Evolutionary conservation across 1,140 invertebrate species (phyloP).

Genomic region (Aphelenchoides besseyi): DNA sequence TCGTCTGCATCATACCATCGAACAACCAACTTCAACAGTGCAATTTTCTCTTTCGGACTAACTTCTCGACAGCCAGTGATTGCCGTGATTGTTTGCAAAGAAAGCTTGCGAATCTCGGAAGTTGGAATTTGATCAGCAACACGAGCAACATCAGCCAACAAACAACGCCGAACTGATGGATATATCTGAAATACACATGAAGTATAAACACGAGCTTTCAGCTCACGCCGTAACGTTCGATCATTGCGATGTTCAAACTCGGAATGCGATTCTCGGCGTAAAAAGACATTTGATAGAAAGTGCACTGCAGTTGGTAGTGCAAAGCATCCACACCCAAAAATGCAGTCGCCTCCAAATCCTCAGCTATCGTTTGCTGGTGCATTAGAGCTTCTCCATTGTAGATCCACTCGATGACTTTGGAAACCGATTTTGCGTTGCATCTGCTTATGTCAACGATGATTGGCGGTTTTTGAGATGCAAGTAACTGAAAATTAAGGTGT

Average conservation of each 20-base stretch:
- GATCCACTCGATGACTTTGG: constrained; percentile 23
- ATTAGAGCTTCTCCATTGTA: constrained; percentile 13
- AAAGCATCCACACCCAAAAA: constrained; percentile 15
- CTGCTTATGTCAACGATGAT: neutral
- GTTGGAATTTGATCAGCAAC: constrained; percentile 1
- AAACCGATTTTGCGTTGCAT: neutral
- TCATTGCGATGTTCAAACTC: constrained; percentile 17
- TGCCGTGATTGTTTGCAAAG: neutral
- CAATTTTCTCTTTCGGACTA: constrained; percentile 14
- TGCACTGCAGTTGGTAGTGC: constrained; percentile 11
- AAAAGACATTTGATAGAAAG: neutral
- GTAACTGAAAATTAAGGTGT: neutral
- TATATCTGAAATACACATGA: neutral
- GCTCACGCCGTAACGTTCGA: neutral
- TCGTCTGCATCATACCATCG: constrained; percentile 16
- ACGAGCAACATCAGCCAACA: constrained; percentile 2
- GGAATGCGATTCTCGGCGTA: neutral
- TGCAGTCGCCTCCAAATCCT: constrained; percentile 8
- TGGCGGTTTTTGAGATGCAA: neutral
- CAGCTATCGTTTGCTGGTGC: neutral
- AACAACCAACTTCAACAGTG: constrained; percentile 3
- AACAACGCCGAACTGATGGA: neutral
- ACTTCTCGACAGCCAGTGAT: neutral
- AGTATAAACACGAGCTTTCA: neutral
- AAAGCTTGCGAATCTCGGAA: constrained; percentile 1